Conservation (phyloP, 2,888 invertebrate genomes). For the Allophyes oxyacanthae region DNA sequence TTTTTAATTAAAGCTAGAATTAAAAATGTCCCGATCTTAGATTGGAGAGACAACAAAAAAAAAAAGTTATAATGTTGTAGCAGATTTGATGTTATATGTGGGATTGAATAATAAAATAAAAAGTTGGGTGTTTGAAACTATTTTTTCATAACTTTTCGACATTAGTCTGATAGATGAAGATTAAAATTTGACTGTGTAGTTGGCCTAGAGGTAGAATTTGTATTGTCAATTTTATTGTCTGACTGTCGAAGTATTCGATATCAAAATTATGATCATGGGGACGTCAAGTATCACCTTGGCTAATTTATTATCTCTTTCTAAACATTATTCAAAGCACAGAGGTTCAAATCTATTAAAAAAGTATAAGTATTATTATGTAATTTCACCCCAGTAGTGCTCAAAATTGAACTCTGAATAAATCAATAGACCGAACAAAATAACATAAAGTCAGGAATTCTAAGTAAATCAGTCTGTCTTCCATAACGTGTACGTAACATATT, state of each 20-base stretch:
- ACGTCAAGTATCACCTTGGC: slow-evolving; percentile 15
- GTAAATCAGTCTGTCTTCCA: slow-evolving; percentile 76
- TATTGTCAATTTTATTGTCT: slow-evolving; percentile 55
- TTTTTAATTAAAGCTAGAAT: slow-evolving; percentile 41
- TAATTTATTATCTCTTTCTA: slow-evolving; percentile 9
- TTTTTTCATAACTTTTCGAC: slow-evolving; percentile 53
- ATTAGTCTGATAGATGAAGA: slow-evolving; percentile 41
- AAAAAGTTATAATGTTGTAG: slow-evolving; percentile 49
- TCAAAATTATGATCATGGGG: slow-evolving; percentile 23
- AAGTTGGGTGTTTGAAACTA: slow-evolving; percentile 43
- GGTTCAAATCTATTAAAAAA: slow-evolving; percentile 6
- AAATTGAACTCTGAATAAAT: slow-evolving; percentile 13
- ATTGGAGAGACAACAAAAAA: slow-evolving; percentile 31
- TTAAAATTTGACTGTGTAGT: slow-evolving; percentile 44
- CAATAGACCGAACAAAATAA: slow-evolving; percentile 21
- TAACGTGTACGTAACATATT: slow-evolving; percentile 58
- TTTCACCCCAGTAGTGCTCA: slow-evolving; percentile 1
- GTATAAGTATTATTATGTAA: slow-evolving; percentile 9
- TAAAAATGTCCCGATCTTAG: slow-evolving; percentile 45
- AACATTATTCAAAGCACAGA: background rate
- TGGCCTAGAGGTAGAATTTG: slow-evolving; percentile 50
- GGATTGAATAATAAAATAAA: slow-evolving; percentile 32
- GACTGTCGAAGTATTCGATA: slow-evolving; percentile 29
- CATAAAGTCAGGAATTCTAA: slow-evolving; percentile 43
- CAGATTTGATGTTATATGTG: slow-evolving; percentile 48